These are phyloP conservation scores for Antechinus flavipes DNA, from an alignment of 2,113 vertebrate species.

Conservation along the genomic window DNA sequence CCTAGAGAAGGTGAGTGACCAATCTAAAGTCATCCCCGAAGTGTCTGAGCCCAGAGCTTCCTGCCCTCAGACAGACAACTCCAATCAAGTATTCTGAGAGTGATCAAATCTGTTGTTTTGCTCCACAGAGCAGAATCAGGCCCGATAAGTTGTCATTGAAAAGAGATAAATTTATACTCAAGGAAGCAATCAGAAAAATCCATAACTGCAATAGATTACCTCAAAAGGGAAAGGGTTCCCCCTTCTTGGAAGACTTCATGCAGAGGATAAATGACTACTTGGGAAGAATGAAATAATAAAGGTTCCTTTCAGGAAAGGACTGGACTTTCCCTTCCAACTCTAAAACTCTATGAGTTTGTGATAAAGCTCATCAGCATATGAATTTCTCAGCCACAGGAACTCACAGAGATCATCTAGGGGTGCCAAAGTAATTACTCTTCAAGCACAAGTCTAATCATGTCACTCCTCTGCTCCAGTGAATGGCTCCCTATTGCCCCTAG, in stretches of 20 bases:
- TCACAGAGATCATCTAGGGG: background rate
- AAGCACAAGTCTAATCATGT: background rate
- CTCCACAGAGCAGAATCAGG: background rate
- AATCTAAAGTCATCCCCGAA: background rate
- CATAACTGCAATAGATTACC: background rate
- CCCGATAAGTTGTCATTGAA: background rate
- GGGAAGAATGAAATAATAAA: background rate
- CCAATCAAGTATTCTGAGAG: background rate
- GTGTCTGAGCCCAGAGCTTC: background rate
- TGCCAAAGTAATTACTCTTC: background rate
- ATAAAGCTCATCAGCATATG: background rate
- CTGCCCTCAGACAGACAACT: background rate
- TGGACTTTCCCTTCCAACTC: background rate
- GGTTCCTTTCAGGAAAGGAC: background rate
- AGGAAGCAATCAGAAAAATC: background rate
- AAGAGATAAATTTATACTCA: background rate
- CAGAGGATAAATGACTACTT: background rate
- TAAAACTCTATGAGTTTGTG: background rate
- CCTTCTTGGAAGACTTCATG: background rate
- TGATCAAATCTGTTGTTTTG: background rate
- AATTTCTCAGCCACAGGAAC: background rate
- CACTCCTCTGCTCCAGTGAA: background rate
- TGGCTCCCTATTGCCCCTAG: background rate
- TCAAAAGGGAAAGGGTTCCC: background rate
- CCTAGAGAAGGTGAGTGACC: background rate